Evolutionary conservation across 1,140 invertebrate species (phyloP).

Genomic region (Stegodyphus dumicola): DNA sequence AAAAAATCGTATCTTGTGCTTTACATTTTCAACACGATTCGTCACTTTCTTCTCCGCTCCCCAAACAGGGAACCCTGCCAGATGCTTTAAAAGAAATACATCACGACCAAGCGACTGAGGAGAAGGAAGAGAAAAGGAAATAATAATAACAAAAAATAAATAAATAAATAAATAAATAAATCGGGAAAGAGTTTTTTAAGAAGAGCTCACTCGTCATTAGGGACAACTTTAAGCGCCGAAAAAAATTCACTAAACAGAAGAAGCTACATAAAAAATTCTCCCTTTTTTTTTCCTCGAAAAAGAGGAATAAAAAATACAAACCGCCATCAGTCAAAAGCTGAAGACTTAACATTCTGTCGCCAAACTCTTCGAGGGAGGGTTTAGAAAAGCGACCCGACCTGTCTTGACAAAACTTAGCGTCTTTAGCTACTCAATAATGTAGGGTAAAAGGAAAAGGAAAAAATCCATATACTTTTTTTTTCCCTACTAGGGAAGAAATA

Average conservation of each 20-base stretch:
- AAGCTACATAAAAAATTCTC: neutral
- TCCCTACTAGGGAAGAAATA: slow-evolving; percentile 19
- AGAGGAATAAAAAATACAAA: slow-evolving; percentile 23
- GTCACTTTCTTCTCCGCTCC: slow-evolving; percentile 6
- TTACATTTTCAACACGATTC: slow-evolving; percentile 47
- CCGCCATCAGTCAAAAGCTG: slow-evolving; percentile 59
- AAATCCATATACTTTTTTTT: neutral
- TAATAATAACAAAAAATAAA: neutral
- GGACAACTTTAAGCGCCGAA: slow-evolving; percentile 46
- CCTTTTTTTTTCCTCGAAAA: neutral
- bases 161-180: neutral
- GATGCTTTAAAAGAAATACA: slow-evolving; percentile 56
- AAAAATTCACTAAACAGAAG: slow-evolving; percentile 30
- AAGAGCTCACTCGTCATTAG: slow-evolving; percentile 38
- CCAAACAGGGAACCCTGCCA: slow-evolving; percentile 16
- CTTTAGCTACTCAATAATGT: slow-evolving; percentile 59
- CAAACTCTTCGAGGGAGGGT: slow-evolving; percentile 52
- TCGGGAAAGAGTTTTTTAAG: slow-evolving; percentile 8
- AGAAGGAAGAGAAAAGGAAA: neutral
- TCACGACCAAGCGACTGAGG: neutral
- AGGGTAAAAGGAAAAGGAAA: slow-evolving; percentile 33
- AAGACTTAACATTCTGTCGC: slow-evolving; percentile 57
- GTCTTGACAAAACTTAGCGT: slow-evolving; percentile 55
- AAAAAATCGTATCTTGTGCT: neutral
- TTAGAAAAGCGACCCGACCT: slow-evolving; percentile 39